Evolutionary conservation across 2,797 vertebrate species (phyloP), one percentile per base, ranked within the genome.

Genomic region (Prunella strophiata): DNA sequence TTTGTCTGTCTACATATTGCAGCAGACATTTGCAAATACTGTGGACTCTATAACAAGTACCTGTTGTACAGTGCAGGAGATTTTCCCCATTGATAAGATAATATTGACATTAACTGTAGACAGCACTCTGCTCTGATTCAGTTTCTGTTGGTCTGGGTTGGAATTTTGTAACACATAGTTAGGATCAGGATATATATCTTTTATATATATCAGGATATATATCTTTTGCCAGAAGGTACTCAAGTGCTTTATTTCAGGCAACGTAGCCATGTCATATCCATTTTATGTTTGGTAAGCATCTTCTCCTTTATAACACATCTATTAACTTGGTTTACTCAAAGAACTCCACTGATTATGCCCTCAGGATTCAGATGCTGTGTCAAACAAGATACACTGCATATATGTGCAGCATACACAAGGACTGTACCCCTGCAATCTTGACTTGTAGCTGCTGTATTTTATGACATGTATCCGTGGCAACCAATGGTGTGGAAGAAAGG

Each of bases 381-480:
- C 36, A 59, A 67, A 66, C 5, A 51, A 74, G 54, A 51, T 42
- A 52, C 22, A 52, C 54, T 25, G 38, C 10, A 15, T 29, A 1
- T 30, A 77, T 25, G 2, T 42, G n/a, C 73, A 1, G 3, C 13
- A 14, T 12, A 30, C 32, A 79, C 38, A 23, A 66, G 38, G 38
- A 43, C 27, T 74, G 27, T 36, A 43, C 2, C 20, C 47, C 43
- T 57, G 42, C 50, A 78, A 43, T 68, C 43, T 66, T 84, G 74
- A 58, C 40, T 78, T 62, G 43, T 48, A 66, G 77, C 86, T 88
- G 74, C 67, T 84, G 40, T 48, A 29, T 91, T 96, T 90, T 88
- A 32, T 81, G 79, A 48, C 62, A 72, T 82, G 93, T 93, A 93
- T 78, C 92, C 77, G 13, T 95, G 77, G 80, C 59, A 95, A 91